These are phyloP conservation scores for Caerostris darwini DNA, from an alignment of 1,140 invertebrate genomes.

Conservation along the genomic window DNA sequence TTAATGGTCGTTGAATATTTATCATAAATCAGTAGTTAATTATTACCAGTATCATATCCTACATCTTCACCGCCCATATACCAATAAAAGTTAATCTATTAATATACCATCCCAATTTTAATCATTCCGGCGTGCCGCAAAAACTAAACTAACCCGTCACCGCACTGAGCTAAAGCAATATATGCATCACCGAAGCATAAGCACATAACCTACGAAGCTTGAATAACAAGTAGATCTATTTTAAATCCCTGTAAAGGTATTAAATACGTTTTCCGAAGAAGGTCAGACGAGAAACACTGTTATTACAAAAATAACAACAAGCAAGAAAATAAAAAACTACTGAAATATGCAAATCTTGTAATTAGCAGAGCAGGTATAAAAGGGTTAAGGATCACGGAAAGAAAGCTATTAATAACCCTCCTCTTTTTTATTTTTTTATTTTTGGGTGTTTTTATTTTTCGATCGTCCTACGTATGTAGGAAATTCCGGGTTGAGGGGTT, in stretches of 20 bases:
- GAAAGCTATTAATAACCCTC: slow-evolving; percentile 60
- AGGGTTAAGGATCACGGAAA: slow-evolving; percentile 40
- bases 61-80: too few species aligned
- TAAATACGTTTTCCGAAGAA: not conserved
- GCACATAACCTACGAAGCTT: not conserved
- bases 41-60: too few species aligned
- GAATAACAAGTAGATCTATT: slow-evolving; percentile 41
- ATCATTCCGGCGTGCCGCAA: too few species aligned
- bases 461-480: not conserved
- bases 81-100: too few species aligned
- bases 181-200: not conserved
- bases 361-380: slow-evolving; percentile 50
- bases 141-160: too few species aligned
- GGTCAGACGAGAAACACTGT: slow-evolving; percentile 24
- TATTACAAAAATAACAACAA: slow-evolving; percentile 49
- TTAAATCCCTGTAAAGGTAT: slow-evolving; percentile 34
- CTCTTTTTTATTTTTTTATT: not conserved
- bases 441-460: not conserved
- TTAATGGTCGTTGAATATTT: too few species aligned
- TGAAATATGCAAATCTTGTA: slow-evolving; percentile 60
- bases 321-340: not conserved
- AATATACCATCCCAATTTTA: too few species aligned
- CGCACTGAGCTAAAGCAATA: not conserved
- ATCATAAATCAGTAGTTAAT: too few species aligned
- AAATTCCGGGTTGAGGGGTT: slow-evolving; percentile 43